phyloP scores from a whole-genome alignment of 2,888 invertebrate species.

The Buathra laborator region DNA sequence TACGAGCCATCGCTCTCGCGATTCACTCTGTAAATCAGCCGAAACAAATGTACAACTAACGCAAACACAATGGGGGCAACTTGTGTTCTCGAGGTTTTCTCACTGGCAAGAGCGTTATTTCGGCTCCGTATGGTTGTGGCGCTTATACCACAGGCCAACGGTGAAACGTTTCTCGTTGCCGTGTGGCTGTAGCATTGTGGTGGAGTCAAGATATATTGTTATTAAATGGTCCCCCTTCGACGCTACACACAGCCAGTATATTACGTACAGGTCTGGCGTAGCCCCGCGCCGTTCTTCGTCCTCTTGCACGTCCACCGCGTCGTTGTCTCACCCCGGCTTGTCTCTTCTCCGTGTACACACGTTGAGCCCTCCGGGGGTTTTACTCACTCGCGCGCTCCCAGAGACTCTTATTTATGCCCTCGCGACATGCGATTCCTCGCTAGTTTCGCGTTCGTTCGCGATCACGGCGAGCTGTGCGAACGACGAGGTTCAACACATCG shows the following conservation, averaged over 20 bases:
- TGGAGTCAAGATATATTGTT: slow-evolving; percentile 84
- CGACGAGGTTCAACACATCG: slow-evolving; percentile 34
- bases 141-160: slow-evolving; percentile 25
- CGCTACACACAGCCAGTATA: slow-evolving; percentile 79
- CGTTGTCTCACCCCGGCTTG: slow-evolving; percentile 34
- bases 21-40: slow-evolving; percentile 75
- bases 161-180: slow-evolving; percentile 60
- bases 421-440: slow-evolving; percentile 77
- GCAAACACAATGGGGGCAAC: slow-evolving; percentile 65
- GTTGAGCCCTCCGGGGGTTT: slow-evolving; percentile 61
- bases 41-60: slow-evolving; percentile 73
- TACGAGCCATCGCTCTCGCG: slow-evolving; percentile 62
- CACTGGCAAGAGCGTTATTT: slow-evolving; percentile 61
- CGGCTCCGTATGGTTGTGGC: slow-evolving; percentile 52
- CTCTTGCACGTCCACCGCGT: slow-evolving; percentile 52
- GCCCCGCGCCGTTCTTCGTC: slow-evolving; percentile 57
- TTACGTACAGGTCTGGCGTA: slow-evolving; percentile 74
- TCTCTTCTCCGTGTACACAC: slow-evolving; percentile 61
- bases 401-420: slow-evolving; percentile 77
- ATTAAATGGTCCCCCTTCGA: slow-evolving; percentile 83
- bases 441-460: slow-evolving; percentile 40
- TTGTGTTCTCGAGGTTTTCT: slow-evolving; percentile 61
- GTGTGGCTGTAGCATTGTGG: slow-evolving; percentile 74
- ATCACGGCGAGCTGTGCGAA: slow-evolving; percentile 7
- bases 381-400: slow-evolving; percentile 34